Conservation (phyloP, 2,797 vertebrate genomes). For the Gobio occitaniae region DNA sequence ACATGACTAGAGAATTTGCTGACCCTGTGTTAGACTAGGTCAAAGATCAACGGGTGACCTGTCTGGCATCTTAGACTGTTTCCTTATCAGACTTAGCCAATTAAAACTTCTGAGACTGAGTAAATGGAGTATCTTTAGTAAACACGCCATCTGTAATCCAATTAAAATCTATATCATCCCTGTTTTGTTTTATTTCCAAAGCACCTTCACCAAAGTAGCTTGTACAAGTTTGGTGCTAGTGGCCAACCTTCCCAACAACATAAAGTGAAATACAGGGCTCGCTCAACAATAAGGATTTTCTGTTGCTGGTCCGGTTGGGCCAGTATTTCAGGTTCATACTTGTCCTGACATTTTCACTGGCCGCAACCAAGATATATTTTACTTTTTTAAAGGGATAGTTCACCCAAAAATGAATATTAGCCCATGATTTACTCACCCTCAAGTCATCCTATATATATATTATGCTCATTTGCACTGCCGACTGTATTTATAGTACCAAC, state of each 20-base stretch:
- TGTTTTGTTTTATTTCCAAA: neutral
- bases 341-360: neutral
- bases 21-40: neutral
- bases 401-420: too few species aligned
- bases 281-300: neutral
- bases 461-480: too few species aligned
- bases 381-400: neutral
- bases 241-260: neutral
- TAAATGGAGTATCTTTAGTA: slow-evolving; percentile 26
- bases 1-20: neutral
- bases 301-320: neutral
- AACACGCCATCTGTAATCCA: slow-evolving; percentile 4
- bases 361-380: neutral
- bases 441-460: too few species aligned
- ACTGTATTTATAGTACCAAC: too few species aligned
- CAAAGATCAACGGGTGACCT: slow-evolving; percentile 11
- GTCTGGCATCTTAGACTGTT: slow-evolving; percentile 29
- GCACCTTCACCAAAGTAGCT: neutral
- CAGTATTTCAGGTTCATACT: neutral
- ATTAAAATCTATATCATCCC: neutral
- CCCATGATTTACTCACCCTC: too few species aligned
- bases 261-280: neutral
- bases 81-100: slow-evolving; percentile 36
- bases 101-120: slow-evolving; percentile 20
- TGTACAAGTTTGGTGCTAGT: neutral